Evolutionary conservation across 2,888 invertebrate species (phyloP), one percentile per base, ranked within the genome.

Genomic region (Hypomecis atomaria): DNA sequence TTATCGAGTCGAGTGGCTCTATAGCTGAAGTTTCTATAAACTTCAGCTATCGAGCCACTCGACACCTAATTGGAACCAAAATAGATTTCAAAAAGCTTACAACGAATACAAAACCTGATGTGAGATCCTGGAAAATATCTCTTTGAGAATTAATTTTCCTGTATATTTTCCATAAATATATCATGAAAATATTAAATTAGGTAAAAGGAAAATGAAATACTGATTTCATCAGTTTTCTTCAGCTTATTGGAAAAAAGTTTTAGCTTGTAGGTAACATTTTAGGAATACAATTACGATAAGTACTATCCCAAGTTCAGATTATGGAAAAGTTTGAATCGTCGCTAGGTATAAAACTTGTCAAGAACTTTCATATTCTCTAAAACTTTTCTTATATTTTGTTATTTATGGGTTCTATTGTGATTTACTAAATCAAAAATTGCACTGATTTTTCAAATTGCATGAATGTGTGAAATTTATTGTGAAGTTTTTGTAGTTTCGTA

Each of bases 131-230:
- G n/a, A 42, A 52, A 53, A 40, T 33, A 33, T 23, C 53, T 53
- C 53, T 53, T 53, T 53, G 53, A 53, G 53, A 33, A 53, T 53
- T 42, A 53, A 10, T n/a, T 42, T 40, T 11, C 6, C n/a, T 49
- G n/a, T 36, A 49, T 34, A 33, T 53, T 42, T n/a, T 10, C 10
- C 7, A 23, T 10, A 7, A 53, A 53, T 38, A 50, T 50, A 50
- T 48, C 5, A 10, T 37, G 11, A 37, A 40, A 52, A 23, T 23
- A 23, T 11, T 7, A 44, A 50, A 52, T 40, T 40, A n/a, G n/a
- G n/a, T n/a, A 42, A 40, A 23, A 6, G 8, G 50, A 2, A 7
- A 50, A 37, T 11, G 38, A 13, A 50, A 50, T 37, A 50, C 50
- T 50, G 50, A 13, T 38, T 7, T 33, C 6, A 23, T 11, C 4